These are phyloP conservation scores for Phalanger gymnotis DNA, from an alignment of 2,797 vertebrate genomes.

Conservation along the genomic window DNA sequence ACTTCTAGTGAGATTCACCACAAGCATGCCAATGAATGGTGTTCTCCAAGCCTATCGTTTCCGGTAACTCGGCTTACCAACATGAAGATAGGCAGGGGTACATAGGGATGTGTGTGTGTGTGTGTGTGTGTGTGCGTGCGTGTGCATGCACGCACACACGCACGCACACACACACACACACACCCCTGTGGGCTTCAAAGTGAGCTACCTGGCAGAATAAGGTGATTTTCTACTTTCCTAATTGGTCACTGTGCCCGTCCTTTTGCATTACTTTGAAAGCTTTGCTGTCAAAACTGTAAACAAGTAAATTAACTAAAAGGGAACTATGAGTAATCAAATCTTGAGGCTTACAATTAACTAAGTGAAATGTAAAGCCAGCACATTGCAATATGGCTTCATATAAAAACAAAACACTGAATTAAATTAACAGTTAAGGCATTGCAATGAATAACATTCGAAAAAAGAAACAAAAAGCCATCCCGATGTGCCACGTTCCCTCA, in stretches of 20 bases:
- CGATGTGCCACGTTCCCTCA: constrained; percentile 73
- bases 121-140: accelerated
- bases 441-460: constrained; percentile 79
- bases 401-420: constrained; percentile 84
- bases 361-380: constrained; percentile 81
- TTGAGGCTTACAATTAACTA: constrained; percentile 83
- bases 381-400: constrained; percentile 77
- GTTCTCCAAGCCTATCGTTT: background rate
- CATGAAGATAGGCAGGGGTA: too few relatives aligned
- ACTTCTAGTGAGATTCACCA: background rate
- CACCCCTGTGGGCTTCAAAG: background rate
- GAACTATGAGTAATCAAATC: constrained; percentile 82
- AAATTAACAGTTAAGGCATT: constrained; percentile 82
- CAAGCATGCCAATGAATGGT: background rate
- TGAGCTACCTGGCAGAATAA: constrained; percentile 41
- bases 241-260: constrained; percentile 68
- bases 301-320: constrained; percentile 83
- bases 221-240: constrained; percentile 61
- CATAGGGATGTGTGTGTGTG: background rate
- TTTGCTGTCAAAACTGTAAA: constrained; percentile 82
- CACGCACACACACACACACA: too few relatives aligned
- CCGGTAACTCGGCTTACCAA: background rate
- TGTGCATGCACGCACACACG: accelerated
- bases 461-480: constrained; percentile 73
- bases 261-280: constrained; percentile 79